Percentiles rank a stretch among this genome's conserved stretches.
Conservation (phyloP, 2,888 invertebrate species). For the Eristalis intricaria region DNA sequence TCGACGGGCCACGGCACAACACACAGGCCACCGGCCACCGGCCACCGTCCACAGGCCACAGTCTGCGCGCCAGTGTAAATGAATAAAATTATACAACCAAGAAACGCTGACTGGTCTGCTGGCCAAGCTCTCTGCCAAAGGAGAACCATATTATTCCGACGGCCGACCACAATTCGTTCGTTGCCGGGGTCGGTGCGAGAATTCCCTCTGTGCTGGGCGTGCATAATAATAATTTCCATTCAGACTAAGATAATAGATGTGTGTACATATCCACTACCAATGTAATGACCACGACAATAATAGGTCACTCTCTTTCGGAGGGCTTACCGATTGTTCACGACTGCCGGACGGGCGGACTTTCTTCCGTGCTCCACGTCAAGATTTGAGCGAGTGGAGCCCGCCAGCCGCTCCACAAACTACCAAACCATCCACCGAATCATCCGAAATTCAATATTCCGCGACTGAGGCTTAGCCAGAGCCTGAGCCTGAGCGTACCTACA, state of each 20-base stretch:
- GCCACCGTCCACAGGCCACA: slow-evolving; percentile 16
- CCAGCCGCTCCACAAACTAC: background rate
- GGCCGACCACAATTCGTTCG: slow-evolving; percentile 33
- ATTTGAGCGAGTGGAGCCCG: slow-evolving; percentile 45
- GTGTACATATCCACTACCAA: slow-evolving; percentile 39
- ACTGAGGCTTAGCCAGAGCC: too few species aligned
- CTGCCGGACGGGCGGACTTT: slow-evolving; percentile 24
- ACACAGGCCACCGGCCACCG: slow-evolving; percentile 24
- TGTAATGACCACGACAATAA: slow-evolving; percentile 70
- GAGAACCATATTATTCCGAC: slow-evolving; percentile 53
- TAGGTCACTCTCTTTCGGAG: slow-evolving; percentile 57
- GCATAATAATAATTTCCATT: slow-evolving; percentile 70
- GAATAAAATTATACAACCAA: slow-evolving; percentile 65
- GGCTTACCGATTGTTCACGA: slow-evolving; percentile 4
- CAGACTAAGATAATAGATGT: slow-evolving; percentile 67
- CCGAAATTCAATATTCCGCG: slow-evolving; percentile 62
- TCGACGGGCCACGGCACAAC: slow-evolving; percentile 65
- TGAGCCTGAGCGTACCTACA: background rate
- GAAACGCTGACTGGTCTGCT: slow-evolving; percentile 61
- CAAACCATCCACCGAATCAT: slow-evolving; percentile 6
- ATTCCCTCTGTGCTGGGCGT: slow-evolving; percentile 58
- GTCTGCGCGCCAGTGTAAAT: slow-evolving; percentile 62
- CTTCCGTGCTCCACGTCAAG: slow-evolving; percentile 26
- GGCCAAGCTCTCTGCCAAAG: slow-evolving; percentile 12
- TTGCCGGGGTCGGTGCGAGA: slow-evolving; percentile 29